phyloP scores from a whole-genome alignment of 2,888 invertebrate species.

The Meliscaeva auricollis region DNA sequence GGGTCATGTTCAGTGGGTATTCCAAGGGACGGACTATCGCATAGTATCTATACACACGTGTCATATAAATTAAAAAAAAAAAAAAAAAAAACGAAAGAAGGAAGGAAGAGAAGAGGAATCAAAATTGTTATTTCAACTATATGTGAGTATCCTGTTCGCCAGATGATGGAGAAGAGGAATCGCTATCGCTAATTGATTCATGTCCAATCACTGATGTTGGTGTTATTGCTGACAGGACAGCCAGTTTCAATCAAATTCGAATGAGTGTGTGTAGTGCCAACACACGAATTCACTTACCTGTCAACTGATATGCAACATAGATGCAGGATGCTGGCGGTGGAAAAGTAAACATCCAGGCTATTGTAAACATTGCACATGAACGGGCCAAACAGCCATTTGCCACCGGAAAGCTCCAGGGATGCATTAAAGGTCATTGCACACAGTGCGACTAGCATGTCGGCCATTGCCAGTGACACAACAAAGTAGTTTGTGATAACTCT shows the following conservation, averaged over 20 bases:
- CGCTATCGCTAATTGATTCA: constrained; percentile 63
- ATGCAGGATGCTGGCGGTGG: constrained; percentile 96
- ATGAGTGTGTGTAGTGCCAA: constrained; percentile 1
- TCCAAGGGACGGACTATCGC: constrained; percentile 97
- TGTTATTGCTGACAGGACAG: constrained; percentile 50
- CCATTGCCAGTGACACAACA: constrained; percentile 96
- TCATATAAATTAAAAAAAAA: background rate
- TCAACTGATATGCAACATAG: constrained; percentile 96
- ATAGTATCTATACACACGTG: constrained; percentile 87
- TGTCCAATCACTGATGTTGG: constrained; percentile 65
- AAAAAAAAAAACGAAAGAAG: constrained; percentile 7
- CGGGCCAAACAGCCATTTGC: constrained; percentile 94
- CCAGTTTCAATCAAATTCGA: constrained; percentile 22
- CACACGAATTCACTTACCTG: constrained; percentile 82
- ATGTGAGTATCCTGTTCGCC: background rate
- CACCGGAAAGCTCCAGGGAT: constrained; percentile 92
- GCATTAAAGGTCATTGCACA: constrained; percentile 98
- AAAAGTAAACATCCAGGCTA: constrained; percentile 97
- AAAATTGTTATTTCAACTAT: constrained; percentile 52
- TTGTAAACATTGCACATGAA: constrained; percentile 99
- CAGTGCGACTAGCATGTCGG: constrained; percentile 97
- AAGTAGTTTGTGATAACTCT: constrained; percentile 97
- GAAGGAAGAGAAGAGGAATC: constrained; percentile 33
- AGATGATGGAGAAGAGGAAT: constrained; percentile 27
- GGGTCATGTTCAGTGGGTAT: constrained; percentile 97